phyloP scores from a whole-genome alignment of 2,113 vertebrate genomes.

The Chaetodon trifascialis region DNA sequence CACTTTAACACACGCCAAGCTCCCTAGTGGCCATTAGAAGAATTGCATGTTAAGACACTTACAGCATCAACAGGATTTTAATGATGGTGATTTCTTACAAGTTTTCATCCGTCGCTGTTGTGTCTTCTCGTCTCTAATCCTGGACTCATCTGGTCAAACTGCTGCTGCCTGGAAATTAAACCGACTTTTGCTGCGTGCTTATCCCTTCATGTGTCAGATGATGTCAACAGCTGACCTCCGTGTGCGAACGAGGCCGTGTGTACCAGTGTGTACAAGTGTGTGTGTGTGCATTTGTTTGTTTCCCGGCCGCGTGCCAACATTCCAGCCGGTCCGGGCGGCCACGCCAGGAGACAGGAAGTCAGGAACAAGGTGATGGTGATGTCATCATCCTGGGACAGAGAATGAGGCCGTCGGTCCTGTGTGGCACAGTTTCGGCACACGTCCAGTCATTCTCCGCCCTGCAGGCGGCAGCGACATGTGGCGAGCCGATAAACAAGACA shows the following conservation, averaged over 20 bases:
- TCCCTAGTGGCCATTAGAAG: neutral
- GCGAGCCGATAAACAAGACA: no score
- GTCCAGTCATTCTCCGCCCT: conserved; percentile 8
- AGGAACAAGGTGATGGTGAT: conserved; percentile 42
- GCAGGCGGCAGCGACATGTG: neutral
- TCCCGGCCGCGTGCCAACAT: conserved; percentile 39
- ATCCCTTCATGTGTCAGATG: neutral
- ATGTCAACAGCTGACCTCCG: neutral
- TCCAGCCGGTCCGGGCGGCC: conserved; percentile 41
- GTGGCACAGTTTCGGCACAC: conserved; percentile 35
- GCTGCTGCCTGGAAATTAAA: neutral
- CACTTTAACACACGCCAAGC: neutral
- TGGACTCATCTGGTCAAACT: neutral
- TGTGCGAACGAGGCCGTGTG: neutral
- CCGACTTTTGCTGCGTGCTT: neutral
- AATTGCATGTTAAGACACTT: neutral
- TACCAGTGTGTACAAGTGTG: neutral
- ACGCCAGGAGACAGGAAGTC: conserved; percentile 66
- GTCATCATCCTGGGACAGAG: conserved; percentile 43
- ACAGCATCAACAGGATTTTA: neutral
- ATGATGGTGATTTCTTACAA: no score
- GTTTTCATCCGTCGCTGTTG: neutral
- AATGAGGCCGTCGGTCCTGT: neutral
- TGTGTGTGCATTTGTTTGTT: conserved; percentile 30
- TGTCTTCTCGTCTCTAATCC: neutral